Conservation (phyloP, 1,140 invertebrate species). For the Drosophila azteca region DNA sequence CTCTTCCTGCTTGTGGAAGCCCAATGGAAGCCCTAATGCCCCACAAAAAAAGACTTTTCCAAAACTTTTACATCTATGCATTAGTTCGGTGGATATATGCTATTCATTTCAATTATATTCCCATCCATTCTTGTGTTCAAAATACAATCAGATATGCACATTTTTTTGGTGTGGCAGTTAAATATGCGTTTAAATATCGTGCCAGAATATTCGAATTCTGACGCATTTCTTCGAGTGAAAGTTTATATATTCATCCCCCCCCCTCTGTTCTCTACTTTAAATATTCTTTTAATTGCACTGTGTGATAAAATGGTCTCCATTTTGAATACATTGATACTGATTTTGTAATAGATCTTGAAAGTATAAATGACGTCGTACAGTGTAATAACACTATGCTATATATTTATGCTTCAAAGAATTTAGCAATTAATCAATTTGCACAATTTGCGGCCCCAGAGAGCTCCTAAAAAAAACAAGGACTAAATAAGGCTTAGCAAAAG, state of each 20-base stretch:
- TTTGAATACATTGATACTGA: too few relatives aligned
- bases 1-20: not conserved
- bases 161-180: not conserved
- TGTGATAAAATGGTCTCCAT: too few relatives aligned
- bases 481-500: not conserved
- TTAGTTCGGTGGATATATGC: constrained; percentile 9
- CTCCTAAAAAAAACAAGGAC: not conserved
- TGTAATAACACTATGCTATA: too few relatives aligned
- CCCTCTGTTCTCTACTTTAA: too few relatives aligned
- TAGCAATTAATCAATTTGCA: too few relatives aligned
- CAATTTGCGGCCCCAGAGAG: too few relatives aligned
- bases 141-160: constrained; percentile 33
- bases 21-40: constrained; percentile 18
- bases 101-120: constrained; percentile 10
- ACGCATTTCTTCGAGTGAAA: too few relatives aligned
- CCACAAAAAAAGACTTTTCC: constrained; percentile 10
- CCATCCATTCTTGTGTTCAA: constrained; percentile 5
- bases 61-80: not conserved
- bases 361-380: too few relatives aligned
- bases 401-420: not conserved
- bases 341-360: too few relatives aligned
- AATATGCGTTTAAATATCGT: not conserved
- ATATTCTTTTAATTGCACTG: not conserved
- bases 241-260: too few relatives aligned
- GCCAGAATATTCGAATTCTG: not conserved